Evolutionary conservation across 2,888 invertebrate species (phyloP).

Genomic region (Hesperia comma): DNA sequence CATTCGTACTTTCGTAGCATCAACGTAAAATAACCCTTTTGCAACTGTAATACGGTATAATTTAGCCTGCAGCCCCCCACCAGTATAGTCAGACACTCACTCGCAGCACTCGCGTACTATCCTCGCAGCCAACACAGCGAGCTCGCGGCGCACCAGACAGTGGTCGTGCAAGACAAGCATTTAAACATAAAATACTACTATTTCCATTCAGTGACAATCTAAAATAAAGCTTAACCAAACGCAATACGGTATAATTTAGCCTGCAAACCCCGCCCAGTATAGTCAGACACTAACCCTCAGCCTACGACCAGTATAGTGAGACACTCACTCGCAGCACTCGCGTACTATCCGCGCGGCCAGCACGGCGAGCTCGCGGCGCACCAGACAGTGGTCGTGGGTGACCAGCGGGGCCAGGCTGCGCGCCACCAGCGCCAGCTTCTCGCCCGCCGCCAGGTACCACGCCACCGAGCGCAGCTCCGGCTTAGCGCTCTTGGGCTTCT

Average conservation of each 20-base stretch:
- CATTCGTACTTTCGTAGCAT: conserved; percentile 16
- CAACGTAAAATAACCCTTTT: no score
- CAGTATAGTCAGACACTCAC: no score
- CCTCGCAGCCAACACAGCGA: conserved; percentile 83
- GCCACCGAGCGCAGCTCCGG: conserved; percentile 69
- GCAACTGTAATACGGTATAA: no score
- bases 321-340: conserved; percentile 83
- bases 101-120: conserved; percentile 83
- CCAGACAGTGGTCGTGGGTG: conserved; percentile 84
- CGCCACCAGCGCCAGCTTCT: conserved; percentile 80
- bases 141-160: conserved; percentile 84
- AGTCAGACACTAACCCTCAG: no score
- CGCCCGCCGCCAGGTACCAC: conserved; percentile 85
- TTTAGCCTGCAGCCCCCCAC: no score
- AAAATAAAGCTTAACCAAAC: no score
- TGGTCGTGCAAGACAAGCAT: conserved; percentile 85
- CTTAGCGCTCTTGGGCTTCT: conserved; percentile 47
- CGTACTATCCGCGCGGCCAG: conserved; percentile 83
- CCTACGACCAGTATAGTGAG: no score
- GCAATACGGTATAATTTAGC: no score
- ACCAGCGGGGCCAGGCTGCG: conserved; percentile 79
- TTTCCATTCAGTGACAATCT: no score
- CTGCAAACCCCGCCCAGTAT: no score
- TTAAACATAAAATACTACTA: no score
- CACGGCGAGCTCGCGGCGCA: conserved; percentile 86